Conservation (phyloP, 2,113 vertebrate genomes). For the Brachionichthys hirsutus region DNA sequence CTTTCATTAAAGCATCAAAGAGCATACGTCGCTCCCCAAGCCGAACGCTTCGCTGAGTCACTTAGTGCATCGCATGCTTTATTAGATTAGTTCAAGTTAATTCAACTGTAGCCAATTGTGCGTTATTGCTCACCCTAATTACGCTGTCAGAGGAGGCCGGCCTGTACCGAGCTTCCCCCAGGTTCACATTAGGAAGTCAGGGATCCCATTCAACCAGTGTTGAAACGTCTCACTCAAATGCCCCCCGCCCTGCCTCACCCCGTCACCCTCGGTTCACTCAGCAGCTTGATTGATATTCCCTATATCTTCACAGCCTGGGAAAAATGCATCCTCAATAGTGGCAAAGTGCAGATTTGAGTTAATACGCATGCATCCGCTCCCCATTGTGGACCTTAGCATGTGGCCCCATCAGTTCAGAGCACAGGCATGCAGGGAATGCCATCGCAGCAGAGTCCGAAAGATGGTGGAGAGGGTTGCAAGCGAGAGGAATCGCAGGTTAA, state of each 20-base stretch:
- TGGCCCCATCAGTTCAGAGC: conserved; percentile 52
- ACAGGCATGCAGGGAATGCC: conserved; percentile 65
- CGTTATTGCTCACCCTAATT: conserved; percentile 68
- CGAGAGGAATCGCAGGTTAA: conserved; percentile 30
- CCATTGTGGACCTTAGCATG: conserved; percentile 44
- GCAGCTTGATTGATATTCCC: conserved; percentile 33
- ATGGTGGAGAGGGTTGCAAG: conserved; percentile 27
- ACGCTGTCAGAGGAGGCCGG: conserved; percentile 42
- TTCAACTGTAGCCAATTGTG: conserved; percentile 57
- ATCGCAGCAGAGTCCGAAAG: conserved; percentile 28
- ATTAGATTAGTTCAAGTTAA: conserved; percentile 60
- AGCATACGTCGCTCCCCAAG: conserved; percentile 40
- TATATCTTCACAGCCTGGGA: conserved; percentile 22
- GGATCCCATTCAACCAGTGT: conserved; percentile 31
- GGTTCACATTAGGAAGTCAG: conserved; percentile 39
- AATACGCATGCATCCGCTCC: conserved; percentile 53
- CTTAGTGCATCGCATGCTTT: conserved; percentile 58
- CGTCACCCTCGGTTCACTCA: conserved; percentile 8
- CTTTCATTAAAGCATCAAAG: conserved; percentile 72
- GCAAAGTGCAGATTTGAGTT: conserved; percentile 48
- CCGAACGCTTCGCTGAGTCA: conserved; percentile 48
- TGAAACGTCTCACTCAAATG: conserved; percentile 39
- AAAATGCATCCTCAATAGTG: conserved; percentile 53
- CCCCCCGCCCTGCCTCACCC: not conserved
- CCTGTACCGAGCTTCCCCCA: conserved; percentile 33